phyloP scores from a whole-genome alignment of 2,888 invertebrate species.

The Monochamus alternatus region DNA sequence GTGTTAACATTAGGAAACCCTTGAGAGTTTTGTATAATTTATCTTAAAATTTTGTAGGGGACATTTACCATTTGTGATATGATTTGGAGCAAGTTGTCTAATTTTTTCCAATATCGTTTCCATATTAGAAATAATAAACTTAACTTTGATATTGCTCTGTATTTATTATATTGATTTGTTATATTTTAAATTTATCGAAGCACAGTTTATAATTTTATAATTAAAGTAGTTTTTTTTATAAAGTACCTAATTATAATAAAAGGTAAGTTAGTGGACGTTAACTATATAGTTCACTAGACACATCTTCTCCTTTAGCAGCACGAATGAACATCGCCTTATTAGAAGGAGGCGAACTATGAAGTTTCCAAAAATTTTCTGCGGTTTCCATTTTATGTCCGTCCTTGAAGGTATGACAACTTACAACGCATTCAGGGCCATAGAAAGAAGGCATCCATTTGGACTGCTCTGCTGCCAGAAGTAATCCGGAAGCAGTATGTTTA shows the following conservation, averaged over 20 bases:
- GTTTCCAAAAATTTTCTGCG: conserved; percentile 63
- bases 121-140: too few relatives aligned
- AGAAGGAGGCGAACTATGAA: conserved; percentile 53
- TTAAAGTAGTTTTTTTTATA: too few relatives aligned
- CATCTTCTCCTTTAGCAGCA: conserved; percentile 65
- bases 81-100: too few relatives aligned
- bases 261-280: conserved; percentile 9
- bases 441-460: conserved; percentile 65
- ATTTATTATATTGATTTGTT: too few relatives aligned
- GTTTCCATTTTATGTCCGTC: conserved; percentile 64
- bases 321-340: conserved; percentile 62
- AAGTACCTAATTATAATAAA: background rate
- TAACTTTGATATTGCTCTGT: too few relatives aligned
- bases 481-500: conserved; percentile 67
- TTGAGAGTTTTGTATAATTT: too few relatives aligned
- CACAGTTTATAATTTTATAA: too few relatives aligned
- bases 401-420: conserved; percentile 60
- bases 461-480: conserved; percentile 64
- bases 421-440: conserved; percentile 61
- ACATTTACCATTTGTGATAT: too few relatives aligned
- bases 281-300: conserved; percentile 58
- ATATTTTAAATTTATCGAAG: too few relatives aligned
- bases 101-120: too few relatives aligned
- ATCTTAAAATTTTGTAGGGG: too few relatives aligned
- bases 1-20: too few relatives aligned